A percentile compares a stretch with the other conserved stretches of the same genome.
Evolutionary conservation across 2,888 invertebrate species (phyloP).

Genomic region (Eristalis arbustorum): DNA sequence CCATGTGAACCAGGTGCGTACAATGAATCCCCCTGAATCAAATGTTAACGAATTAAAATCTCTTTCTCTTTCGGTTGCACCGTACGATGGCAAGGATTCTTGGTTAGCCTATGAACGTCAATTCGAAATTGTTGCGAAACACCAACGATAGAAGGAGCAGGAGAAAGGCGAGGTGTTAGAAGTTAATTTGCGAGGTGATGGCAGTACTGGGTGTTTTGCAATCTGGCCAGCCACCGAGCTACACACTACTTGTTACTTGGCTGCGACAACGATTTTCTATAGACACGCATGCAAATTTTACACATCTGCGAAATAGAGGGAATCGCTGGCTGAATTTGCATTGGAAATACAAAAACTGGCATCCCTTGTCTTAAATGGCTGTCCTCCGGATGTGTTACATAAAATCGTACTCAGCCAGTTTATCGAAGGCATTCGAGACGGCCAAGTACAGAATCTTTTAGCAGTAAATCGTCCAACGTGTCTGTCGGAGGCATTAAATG

Average conservation of each 20-base stretch:
- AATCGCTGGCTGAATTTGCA: background rate
- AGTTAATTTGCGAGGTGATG: background rate
- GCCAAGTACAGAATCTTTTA: slow-evolving; percentile 2
- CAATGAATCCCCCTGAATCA: no score
- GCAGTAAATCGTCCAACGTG: background rate
- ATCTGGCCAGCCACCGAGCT: no score
- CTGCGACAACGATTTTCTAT: no score
- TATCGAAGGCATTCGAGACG: no score
- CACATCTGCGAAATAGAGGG: background rate
- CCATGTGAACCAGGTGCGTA: background rate
- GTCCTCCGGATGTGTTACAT: background rate
- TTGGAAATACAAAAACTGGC: background rate
- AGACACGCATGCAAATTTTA: background rate
- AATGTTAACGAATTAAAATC: no score
- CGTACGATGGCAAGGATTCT: no score
- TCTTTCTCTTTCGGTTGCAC: no score
- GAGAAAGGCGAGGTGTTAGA: background rate
- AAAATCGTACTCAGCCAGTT: no score
- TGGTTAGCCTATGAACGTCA: background rate
- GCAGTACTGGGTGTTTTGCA: background rate
- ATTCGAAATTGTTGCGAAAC: background rate
- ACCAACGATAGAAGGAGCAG: no score
- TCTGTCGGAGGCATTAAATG: background rate
- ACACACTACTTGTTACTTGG: no score
- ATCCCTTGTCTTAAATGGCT: background rate